Percentiles rank a stretch among this genome's conserved stretches.
phyloP scores from a whole-genome alignment of 2,113 vertebrate species.

The Anhinga anhinga region DNA sequence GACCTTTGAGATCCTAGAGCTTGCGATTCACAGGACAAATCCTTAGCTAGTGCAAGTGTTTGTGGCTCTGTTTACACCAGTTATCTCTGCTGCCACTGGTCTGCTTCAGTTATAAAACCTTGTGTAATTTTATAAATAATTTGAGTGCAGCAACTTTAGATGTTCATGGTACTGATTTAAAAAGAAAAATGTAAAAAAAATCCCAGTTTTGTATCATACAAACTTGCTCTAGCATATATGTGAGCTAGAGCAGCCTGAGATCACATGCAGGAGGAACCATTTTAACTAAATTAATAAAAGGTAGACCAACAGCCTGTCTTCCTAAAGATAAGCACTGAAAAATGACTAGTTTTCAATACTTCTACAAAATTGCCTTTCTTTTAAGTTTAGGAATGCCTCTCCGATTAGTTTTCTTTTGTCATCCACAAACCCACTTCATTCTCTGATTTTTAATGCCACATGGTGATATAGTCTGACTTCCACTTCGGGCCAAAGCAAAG shows the following conservation, averaged over 20 bases:
- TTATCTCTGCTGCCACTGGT: not conserved
- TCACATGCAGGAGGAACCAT: not conserved
- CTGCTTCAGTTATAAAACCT: not conserved
- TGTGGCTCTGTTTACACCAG: not conserved
- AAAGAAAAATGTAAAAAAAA: not conserved
- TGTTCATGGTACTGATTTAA: not conserved
- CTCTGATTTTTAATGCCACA: not conserved
- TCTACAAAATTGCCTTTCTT: not conserved
- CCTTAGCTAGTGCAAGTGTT: not conserved
- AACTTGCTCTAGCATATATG: not conserved
- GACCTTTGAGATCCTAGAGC: not conserved
- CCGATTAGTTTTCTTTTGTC: not conserved
- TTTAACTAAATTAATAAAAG: not conserved
- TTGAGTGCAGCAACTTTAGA: not conserved
- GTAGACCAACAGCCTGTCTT: not conserved
- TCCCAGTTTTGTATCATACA: not conserved
- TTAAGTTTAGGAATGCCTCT: not conserved
- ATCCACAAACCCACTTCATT: not conserved
- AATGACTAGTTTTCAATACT: not conserved
- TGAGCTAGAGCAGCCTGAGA: not conserved
- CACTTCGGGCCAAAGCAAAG: not conserved
- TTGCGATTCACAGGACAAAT: not conserved
- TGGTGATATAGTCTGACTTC: not conserved
- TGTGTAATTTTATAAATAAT: not conserved
- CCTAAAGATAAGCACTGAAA: not conserved